Percentiles rank a stretch among this genome's conserved stretches.
Evolutionary conservation across 2,797 vertebrate genomes (phyloP).

Genomic region (Crenichthys baileyi): DNA sequence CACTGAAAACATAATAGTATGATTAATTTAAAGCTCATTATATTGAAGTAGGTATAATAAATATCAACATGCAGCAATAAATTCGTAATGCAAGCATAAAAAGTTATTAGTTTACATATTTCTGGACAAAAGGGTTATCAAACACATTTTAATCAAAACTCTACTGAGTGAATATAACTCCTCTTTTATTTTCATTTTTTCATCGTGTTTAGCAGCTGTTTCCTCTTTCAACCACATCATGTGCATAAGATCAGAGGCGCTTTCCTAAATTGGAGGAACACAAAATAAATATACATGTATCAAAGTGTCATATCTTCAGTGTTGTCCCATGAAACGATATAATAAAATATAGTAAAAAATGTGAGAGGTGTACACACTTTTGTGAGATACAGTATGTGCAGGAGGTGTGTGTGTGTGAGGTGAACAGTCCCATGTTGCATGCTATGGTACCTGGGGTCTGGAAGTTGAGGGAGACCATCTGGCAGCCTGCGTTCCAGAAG

Average conservation of each 20-base stretch:
- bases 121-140: background rate
- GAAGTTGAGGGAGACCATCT: conserved; percentile 99
- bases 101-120: background rate
- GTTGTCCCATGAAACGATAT: no score
- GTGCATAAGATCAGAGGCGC: background rate
- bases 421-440: conserved; percentile 57
- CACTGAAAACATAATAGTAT: background rate
- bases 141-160: background rate
- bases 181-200: background rate
- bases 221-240: background rate
- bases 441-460: conserved; percentile 96
- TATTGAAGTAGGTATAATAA: background rate
- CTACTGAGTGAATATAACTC: background rate
- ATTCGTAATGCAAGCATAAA: background rate
- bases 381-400: background rate
- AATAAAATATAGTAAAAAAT: no score
- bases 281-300: background rate
- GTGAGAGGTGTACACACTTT: no score
- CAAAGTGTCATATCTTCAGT: no score
- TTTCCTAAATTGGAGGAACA: background rate
- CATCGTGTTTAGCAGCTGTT: background rate
- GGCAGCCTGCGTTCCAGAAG: conserved; percentile 99
- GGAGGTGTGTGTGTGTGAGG: conserved; percentile 31
- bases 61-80: background rate
- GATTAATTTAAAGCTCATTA: background rate